Percentiles rank a stretch among this genome's conserved stretches.
phyloP scores from a whole-genome alignment of 2,113 vertebrate genomes.

The Naja naja region DNA sequence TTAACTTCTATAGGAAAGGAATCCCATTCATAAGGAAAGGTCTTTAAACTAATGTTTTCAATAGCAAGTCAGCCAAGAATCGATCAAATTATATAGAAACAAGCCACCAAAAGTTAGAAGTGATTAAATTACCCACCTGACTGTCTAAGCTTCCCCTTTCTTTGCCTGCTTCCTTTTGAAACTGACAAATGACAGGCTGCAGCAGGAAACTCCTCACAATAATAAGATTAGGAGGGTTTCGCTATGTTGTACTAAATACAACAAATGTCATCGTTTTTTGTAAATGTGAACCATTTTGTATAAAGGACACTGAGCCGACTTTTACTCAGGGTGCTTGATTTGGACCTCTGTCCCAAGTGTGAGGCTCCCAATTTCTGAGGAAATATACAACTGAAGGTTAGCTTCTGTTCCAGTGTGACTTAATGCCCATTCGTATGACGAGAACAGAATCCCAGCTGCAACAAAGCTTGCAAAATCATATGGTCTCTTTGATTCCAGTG shows the following conservation, averaged over 20 bases:
- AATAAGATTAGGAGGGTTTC: background rate
- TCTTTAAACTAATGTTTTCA: background rate
- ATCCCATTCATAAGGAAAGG: background rate
- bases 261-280: background rate
- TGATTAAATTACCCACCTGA: background rate
- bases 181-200: background rate
- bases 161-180: background rate
- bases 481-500: background rate
- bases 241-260: background rate
- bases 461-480: background rate
- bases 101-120: background rate
- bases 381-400: background rate
- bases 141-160: background rate
- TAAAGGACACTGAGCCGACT: background rate
- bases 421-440: background rate
- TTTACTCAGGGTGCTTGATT: background rate
- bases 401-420: background rate
- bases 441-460: background rate
- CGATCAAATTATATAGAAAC: background rate
- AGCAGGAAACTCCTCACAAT: background rate
- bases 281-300: background rate
- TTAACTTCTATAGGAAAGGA: background rate
- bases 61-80: background rate
- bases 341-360: background rate
- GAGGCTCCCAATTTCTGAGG: background rate